A percentile compares a stretch with the other conserved stretches of the same genome.
phyloP scores from a whole-genome alignment of 2,888 invertebrate species.

The Digitonthophagus gazella region DNA sequence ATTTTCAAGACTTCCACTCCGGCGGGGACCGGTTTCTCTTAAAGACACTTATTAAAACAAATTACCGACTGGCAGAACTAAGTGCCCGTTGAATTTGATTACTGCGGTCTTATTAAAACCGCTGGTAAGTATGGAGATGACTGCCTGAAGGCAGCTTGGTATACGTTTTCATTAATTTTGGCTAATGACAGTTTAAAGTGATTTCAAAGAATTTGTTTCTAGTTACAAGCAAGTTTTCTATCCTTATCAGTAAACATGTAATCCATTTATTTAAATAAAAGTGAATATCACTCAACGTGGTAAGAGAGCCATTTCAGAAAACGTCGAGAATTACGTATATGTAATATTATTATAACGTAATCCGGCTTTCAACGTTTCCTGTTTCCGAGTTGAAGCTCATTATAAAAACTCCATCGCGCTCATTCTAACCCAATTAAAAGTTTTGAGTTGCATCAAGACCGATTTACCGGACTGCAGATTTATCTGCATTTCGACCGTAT shows the following conservation, averaged over 20 bases:
- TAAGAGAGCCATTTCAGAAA: background rate
- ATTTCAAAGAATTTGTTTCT: background rate
- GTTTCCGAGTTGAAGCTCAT: background rate
- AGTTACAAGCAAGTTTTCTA: no score
- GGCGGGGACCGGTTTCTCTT: slow-evolving; percentile 2
- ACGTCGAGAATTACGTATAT: background rate
- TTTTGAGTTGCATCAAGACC: background rate
- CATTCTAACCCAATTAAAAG: background rate
- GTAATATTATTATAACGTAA: background rate
- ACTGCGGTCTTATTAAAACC: slow-evolving; percentile 13
- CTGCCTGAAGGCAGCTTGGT: background rate
- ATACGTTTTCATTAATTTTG: background rate
- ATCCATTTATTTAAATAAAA: no score
- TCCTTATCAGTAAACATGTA: no score
- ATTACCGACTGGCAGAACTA: slow-evolving; percentile 7
- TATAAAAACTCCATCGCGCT: background rate
- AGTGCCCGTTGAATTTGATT: slow-evolving; percentile 3
- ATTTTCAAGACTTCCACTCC: background rate
- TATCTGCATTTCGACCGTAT: background rate
- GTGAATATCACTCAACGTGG: no score
- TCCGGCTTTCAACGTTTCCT: background rate
- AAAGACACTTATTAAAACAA: slow-evolving; percentile 16
- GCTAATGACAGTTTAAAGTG: background rate
- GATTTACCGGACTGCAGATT: background rate
- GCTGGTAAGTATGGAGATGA: background rate